Conservation (phyloP, 1,140 invertebrate genomes). For the Dendrolimus punctatus region DNA sequence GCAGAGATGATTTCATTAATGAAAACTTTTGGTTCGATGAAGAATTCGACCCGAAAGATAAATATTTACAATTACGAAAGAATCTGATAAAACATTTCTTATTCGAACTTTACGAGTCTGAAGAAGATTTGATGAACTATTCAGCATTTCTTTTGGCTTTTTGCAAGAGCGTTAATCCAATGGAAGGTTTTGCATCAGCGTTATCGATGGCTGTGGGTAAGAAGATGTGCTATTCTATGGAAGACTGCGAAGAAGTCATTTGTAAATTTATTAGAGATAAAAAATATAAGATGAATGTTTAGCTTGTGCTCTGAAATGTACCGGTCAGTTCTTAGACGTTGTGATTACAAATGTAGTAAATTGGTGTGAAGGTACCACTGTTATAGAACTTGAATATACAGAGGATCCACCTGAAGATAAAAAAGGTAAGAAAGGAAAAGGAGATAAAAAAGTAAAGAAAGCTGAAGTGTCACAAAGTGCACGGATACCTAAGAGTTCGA, state of each 20-base stretch:
- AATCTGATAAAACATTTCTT: constrained; percentile 69
- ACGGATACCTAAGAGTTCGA: constrained; percentile 31
- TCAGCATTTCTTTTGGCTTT: constrained; percentile 73
- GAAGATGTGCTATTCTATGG: constrained; percentile 57
- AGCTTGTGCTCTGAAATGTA: constrained; percentile 43
- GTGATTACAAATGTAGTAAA: constrained; percentile 45
- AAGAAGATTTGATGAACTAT: constrained; percentile 71
- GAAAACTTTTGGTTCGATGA: constrained; percentile 73
- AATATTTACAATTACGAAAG: constrained; percentile 35
- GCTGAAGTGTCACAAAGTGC: constrained; percentile 32
- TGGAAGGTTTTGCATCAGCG: constrained; percentile 72
- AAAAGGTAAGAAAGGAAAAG: constrained; percentile 41
- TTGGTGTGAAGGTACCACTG: constrained; percentile 42
- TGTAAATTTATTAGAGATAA: constrained; percentile 51
- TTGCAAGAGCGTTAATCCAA: constrained; percentile 71
- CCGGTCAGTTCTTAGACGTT: constrained; percentile 39
- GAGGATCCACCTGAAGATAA: constrained; percentile 35
- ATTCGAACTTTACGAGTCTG: constrained; percentile 67
- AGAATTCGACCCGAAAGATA: constrained; percentile 35
- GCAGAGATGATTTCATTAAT: constrained; percentile 45
- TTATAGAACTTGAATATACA: constrained; percentile 42
- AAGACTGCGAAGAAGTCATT: constrained; percentile 62
- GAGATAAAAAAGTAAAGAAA: constrained; percentile 33
- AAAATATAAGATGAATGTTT: constrained; percentile 47
- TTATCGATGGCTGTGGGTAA: constrained; percentile 71